Conservation (phyloP, 2,888 invertebrate species). For the Imbricaverruca yamaguchii region DNA sequence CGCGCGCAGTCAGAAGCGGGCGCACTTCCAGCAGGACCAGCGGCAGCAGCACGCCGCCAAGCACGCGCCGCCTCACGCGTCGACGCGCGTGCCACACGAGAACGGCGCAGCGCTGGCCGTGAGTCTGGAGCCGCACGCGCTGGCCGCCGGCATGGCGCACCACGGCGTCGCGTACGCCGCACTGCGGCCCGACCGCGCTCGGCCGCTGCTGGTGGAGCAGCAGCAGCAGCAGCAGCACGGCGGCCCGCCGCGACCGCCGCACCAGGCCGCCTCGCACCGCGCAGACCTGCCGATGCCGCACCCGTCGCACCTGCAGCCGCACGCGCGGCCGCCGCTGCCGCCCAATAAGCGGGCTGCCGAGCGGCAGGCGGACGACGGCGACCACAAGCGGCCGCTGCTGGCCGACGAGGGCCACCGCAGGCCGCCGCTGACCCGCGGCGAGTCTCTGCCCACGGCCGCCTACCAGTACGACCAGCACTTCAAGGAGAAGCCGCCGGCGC, state of each 20-base stretch:
- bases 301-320: constrained; percentile 32
- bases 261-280: constrained; percentile 30
- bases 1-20: constrained; percentile 89
- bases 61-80: not conserved
- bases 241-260: constrained; percentile 23
- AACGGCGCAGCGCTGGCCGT: constrained; percentile 42
- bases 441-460: constrained; percentile 79
- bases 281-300: constrained; percentile 14
- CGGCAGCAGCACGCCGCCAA: constrained; percentile 41
- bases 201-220: constrained; percentile 30
- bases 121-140: constrained; percentile 38
- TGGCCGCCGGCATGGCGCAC: constrained; percentile 29
- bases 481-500: constrained; percentile 61
- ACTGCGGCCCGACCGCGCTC: constrained; percentile 27
- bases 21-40: constrained; percentile 62
- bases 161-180: constrained; percentile 31
- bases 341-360: constrained; percentile 27
- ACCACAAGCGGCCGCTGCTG: constrained; percentile 41
- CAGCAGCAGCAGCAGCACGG: constrained; percentile 26
- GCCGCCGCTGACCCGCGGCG: constrained; percentile 81
- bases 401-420: constrained; percentile 54
- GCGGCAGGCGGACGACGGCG: constrained; percentile 50
- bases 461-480: constrained; percentile 64
- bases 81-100: constrained; percentile 40
- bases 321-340: constrained; percentile 29